Conservation (phyloP, 1,140 invertebrate genomes). For the Panulirus ornatus region DNA sequence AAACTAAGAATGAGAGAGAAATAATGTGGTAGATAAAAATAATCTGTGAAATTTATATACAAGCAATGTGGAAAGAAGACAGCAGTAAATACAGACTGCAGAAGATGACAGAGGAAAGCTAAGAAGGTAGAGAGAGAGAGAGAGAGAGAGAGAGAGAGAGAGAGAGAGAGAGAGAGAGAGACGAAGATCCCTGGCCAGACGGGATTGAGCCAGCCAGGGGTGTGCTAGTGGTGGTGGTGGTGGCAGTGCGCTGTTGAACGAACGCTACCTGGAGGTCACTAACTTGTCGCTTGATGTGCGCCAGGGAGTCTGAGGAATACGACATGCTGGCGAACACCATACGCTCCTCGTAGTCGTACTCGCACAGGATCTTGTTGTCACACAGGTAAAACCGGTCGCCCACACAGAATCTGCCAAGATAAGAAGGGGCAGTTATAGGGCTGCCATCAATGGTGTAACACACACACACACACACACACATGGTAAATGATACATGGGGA, state of each 20-base stretch:
- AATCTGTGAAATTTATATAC: not conserved
- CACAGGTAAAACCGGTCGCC: slow-evolving; percentile 95
- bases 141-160: not conserved
- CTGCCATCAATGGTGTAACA: too few species aligned
- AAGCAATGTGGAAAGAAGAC: not conserved
- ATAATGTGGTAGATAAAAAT: slow-evolving; percentile 13
- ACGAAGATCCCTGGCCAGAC: not conserved
- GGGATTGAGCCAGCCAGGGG: not conserved
- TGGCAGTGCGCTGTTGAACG: slow-evolving; percentile 65
- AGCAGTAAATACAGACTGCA: not conserved
- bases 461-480: too few species aligned
- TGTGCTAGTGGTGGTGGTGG: not conserved
- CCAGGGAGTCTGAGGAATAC: slow-evolving; percentile 90
- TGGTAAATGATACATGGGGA: too few species aligned
- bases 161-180: slow-evolving; percentile 18
- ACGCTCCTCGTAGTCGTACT: slow-evolving; percentile 95
- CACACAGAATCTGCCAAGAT: slow-evolving; percentile 85
- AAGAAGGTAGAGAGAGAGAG: not conserved
- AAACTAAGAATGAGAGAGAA: not conserved
- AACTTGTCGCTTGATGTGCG: slow-evolving; percentile 91
- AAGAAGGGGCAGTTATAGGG: too few species aligned
- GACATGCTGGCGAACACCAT: slow-evolving; percentile 94
- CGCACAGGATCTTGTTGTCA: slow-evolving; percentile 95
- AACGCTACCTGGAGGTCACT: slow-evolving; percentile 75
- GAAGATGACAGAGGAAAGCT: not conserved